These are phyloP conservation scores for Hipposideros larvatus DNA, from an alignment of 2,797 vertebrate species.

Conservation along the genomic window DNA sequence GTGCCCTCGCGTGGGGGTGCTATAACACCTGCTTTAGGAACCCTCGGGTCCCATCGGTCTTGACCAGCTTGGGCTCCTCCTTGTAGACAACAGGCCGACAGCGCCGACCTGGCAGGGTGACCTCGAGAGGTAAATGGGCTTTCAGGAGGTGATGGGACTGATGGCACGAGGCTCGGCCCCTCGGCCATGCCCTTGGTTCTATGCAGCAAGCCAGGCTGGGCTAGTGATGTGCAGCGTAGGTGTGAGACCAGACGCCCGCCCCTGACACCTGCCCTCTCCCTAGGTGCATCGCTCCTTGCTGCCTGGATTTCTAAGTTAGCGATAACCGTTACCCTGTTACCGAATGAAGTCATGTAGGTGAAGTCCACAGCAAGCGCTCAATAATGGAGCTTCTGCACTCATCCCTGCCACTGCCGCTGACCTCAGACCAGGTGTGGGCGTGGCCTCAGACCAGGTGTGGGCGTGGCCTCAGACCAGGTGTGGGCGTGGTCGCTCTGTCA, in stretches of 20 bases:
- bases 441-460: background rate
- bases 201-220: background rate
- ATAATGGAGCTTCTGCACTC: too few species aligned
- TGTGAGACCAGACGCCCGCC: accelerated
- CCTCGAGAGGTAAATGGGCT: background rate
- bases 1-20: background rate
- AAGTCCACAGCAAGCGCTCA: background rate
- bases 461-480: too few species aligned
- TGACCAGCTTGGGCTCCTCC: background rate
- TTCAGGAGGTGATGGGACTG: too few species aligned
- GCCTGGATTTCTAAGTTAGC: background rate
- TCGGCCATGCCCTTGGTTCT: background rate
- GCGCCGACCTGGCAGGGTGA: background rate
- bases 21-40: background rate
- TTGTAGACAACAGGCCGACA: background rate
- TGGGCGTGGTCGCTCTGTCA: too few species aligned
- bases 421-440: background rate
- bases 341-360: background rate
- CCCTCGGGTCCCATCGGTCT: accelerated
- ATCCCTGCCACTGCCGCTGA: too few species aligned
- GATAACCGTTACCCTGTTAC: background rate
- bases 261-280: background rate
- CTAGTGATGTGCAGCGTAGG: too few species aligned
- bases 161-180: too few species aligned
- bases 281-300: background rate